Percentiles rank a stretch among this genome's conserved stretches.
These are phyloP conservation scores for Callipepla californica DNA, from an alignment of 2,113 vertebrate genomes.

Conservation along the genomic window DNA sequence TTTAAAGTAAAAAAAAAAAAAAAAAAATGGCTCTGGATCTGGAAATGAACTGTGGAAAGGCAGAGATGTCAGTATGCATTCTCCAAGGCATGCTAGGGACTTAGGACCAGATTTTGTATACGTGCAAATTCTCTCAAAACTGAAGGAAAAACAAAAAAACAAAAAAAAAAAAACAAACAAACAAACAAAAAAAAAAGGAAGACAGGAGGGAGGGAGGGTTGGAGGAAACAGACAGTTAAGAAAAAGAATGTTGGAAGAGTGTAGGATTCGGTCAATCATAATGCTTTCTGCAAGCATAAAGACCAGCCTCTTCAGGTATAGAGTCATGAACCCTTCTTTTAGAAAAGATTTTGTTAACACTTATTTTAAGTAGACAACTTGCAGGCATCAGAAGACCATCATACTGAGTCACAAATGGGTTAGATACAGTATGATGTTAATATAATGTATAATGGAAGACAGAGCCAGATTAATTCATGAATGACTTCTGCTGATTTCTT, in stretches of 20 bases:
- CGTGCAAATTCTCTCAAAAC: not conserved
- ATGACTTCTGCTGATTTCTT: not conserved
- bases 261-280: not conserved
- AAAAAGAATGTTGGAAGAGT: not conserved
- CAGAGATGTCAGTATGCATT: not conserved
- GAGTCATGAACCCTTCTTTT: not conserved
- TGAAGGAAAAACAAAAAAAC: not conserved
- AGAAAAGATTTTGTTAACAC: not conserved
- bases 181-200: not conserved
- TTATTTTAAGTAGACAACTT: not conserved
- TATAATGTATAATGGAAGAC: not conserved
- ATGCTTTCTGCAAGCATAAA: not conserved
- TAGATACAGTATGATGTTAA: not conserved
- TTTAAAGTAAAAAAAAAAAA: not conserved
- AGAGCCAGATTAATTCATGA: not conserved
- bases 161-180: not conserved
- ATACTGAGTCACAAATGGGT: not conserved
- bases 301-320: not conserved
- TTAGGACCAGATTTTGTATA: not conserved
- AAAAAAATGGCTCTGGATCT: not conserved
- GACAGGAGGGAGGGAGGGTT: no score
- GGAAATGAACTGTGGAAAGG: constrained; percentile 10
- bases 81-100: not conserved
- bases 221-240: not conserved
- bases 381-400: not conserved